Evolutionary conservation across 2,113 vertebrate species (phyloP).

Genomic region (Nothoprocta perdicaria): DNA sequence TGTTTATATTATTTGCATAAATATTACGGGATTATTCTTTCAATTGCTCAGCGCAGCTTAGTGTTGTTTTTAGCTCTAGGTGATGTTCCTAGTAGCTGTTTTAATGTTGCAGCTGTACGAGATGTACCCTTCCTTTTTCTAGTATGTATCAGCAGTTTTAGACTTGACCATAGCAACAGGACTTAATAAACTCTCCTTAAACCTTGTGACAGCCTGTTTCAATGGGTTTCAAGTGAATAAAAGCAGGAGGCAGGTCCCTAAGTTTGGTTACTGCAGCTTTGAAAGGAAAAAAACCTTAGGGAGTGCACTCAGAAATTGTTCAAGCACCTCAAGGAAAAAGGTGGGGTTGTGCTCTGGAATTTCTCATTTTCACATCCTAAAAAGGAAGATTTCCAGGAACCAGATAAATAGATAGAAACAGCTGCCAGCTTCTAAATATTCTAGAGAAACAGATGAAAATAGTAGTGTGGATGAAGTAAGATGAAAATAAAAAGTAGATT

Average conservation of each 20-base stretch:
- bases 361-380: neutral
- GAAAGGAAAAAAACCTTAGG: neutral
- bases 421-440: neutral
- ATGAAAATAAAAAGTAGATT: neutral
- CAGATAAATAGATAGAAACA: neutral
- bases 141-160: neutral
- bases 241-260: neutral
- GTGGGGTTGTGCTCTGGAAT: neutral
- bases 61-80: neutral
- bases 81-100: neutral
- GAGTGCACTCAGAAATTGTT: neutral
- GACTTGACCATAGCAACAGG: neutral
- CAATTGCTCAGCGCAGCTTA: neutral
- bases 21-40: neutral
- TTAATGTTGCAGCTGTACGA: neutral
- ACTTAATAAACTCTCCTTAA: conserved; percentile 19
- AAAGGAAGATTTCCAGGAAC: neutral
- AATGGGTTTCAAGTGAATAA: neutral
- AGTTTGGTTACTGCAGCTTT: neutral
- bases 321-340: neutral
- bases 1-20: neutral
- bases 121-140: neutral
- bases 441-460: neutral
- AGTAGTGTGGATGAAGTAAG: neutral
- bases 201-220: neutral